phyloP scores from a whole-genome alignment of 2,113 vertebrate genomes.

The Heteronetta atricapilla region DNA sequence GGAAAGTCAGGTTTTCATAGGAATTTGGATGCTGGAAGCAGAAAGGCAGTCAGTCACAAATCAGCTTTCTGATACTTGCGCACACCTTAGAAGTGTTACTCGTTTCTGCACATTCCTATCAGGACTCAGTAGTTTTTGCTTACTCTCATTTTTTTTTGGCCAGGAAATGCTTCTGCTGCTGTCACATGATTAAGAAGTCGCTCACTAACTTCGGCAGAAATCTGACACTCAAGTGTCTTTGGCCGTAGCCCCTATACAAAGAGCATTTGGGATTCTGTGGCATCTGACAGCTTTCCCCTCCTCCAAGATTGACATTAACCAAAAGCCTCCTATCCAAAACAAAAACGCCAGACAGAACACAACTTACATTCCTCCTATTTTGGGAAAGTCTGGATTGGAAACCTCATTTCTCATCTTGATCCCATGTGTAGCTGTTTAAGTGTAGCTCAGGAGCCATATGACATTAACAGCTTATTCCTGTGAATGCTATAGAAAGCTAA shows the following conservation, averaged over 20 bases:
- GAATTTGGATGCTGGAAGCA: neutral
- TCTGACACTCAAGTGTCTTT: neutral
- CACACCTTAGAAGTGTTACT: neutral
- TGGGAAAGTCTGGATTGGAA: conserved; percentile 30
- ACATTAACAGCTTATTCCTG: conserved; percentile 15
- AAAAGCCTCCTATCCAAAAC: conserved; percentile 38
- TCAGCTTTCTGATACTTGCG: neutral
- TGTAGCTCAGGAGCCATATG: conserved; percentile 4
- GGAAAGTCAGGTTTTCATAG: neutral
- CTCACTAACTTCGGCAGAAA: conserved; percentile 4
- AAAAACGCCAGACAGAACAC: neutral
- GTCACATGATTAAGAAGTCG: neutral
- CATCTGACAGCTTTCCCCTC: neutral
- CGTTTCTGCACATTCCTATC: neutral
- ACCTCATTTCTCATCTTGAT: conserved; percentile 37
- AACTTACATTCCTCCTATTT: conserved; percentile 39
- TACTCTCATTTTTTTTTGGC: neutral
- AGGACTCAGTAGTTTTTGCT: neutral
- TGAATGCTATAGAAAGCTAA: conserved; percentile 2
- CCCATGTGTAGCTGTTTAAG: conserved; percentile 8
- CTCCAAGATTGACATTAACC: conserved; percentile 24
- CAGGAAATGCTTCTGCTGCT: neutral
- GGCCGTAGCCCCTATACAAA: neutral
- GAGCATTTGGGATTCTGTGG: conserved; percentile 4
- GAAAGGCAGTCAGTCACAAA: neutral